phyloP scores from a whole-genome alignment of 2,888 invertebrate genomes.

The Schizaphis graminum region DNA sequence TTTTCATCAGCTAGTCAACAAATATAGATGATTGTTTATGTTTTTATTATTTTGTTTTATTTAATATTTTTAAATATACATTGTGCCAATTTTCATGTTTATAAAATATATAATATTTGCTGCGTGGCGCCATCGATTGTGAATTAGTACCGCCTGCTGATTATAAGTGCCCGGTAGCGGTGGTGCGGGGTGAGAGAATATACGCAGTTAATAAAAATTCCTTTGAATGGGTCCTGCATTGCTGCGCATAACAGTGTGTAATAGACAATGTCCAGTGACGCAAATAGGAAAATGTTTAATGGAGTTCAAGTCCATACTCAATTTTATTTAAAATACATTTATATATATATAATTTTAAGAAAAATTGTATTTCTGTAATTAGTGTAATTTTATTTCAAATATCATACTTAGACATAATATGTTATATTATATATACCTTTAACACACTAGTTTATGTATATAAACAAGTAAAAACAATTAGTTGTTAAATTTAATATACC shows the following conservation, averaged over 20 bases:
- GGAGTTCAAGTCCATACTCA: rapidly evolving
- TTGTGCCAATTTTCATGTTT: not conserved
- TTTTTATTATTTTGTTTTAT: not conserved
- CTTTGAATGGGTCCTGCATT: not conserved
- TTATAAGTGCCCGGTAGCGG: not conserved
- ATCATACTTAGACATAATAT: no score
- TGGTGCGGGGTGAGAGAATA: not conserved
- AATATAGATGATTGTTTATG: not conserved
- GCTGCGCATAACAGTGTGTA: not conserved
- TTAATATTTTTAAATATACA: not conserved
- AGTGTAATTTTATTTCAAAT: not conserved
- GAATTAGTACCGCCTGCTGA: not conserved
- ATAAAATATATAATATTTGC: not conserved
- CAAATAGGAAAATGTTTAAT: not conserved
- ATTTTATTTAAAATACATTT: not conserved
- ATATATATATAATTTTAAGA: not conserved
- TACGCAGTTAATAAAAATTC: not conserved
- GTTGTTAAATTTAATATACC: not conserved
- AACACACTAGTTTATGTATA: not conserved
- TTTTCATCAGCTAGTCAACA: not conserved
- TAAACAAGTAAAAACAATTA: not conserved
- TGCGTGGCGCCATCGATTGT: not conserved
- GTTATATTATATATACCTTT: no score
- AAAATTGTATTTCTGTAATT: not conserved
- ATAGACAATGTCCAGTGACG: not conserved